Conservation (phyloP, 2,888 invertebrate genomes). For the Ornithoptera priamus region DNA sequence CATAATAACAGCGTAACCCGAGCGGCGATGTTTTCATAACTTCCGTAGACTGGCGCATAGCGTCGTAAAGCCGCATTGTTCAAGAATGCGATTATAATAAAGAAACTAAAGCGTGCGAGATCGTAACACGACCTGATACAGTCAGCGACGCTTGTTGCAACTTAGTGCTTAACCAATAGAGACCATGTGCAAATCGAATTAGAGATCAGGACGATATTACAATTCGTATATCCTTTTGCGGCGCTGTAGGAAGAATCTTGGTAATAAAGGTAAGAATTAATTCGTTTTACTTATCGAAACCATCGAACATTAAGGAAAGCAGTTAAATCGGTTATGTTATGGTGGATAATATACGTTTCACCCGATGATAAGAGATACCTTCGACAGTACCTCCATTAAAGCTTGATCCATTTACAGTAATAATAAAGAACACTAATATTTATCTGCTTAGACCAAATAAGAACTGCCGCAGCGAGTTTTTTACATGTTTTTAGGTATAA, state of each 20-base stretch:
- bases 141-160: slow-evolving; percentile 38
- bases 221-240: not conserved
- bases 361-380: too few relatives aligned
- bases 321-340: too few relatives aligned
- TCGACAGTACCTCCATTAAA: too few relatives aligned
- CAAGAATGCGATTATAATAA: slow-evolving; percentile 54
- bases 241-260: not conserved
- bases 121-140: slow-evolving; percentile 37
- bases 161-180: slow-evolving; percentile 3
- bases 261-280: slow-evolving; percentile 7
- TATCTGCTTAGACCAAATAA: too few relatives aligned
- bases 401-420: too few relatives aligned
- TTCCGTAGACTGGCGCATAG: slow-evolving; percentile 53
- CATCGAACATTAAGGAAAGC: too few relatives aligned
- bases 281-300: slow-evolving; percentile 5
- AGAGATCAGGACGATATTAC: not conserved
- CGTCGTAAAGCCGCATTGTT: slow-evolving; percentile 60
- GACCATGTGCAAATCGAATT: slow-evolving; percentile 28
- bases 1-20: slow-evolving; percentile 46
- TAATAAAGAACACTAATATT: too few relatives aligned
- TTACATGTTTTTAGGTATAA: not conserved
- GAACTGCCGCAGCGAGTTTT: not conserved
- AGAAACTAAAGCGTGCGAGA: slow-evolving; percentile 45
- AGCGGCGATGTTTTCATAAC: slow-evolving; percentile 57
- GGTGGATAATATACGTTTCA: too few relatives aligned